These are phyloP conservation scores for Leptinotarsa rubiginosa DNA, from an alignment of 2,888 invertebrate genomes.

Conservation along the genomic window DNA sequence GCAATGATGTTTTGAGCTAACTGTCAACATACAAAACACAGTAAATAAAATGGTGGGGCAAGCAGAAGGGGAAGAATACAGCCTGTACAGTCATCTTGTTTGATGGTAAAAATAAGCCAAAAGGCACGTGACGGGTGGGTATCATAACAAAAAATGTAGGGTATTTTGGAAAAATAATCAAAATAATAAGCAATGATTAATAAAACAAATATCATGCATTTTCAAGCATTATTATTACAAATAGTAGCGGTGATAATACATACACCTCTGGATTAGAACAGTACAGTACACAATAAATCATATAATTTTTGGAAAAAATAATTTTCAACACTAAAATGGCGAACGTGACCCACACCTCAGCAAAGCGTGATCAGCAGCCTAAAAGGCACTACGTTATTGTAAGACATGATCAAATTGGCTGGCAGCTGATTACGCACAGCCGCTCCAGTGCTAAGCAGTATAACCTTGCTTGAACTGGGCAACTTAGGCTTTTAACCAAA, in stretches of 20 bases:
- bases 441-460: conserved; percentile 52
- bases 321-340: conserved; percentile 49
- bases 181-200: conserved; percentile 69
- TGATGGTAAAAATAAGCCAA: conserved; percentile 44
- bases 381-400: conserved; percentile 66
- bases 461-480: conserved; percentile 53
- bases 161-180: conserved; percentile 43
- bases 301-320: conserved; percentile 59
- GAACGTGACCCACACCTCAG: conserved; percentile 65
- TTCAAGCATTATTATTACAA: conserved; percentile 89
- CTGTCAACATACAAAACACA: conserved; percentile 50
- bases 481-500: conserved; percentile 54
- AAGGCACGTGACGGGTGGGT: conserved; percentile 42
- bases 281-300: conserved; percentile 68
- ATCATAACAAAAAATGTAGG: conserved; percentile 41
- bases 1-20: conserved; percentile 42
- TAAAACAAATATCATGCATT: conserved; percentile 89
- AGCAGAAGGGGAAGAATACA: conserved; percentile 49
- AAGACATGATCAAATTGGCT: conserved; percentile 57
- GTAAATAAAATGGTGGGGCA: conserved; percentile 56
- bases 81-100: conserved; percentile 51
- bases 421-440: conserved; percentile 66
- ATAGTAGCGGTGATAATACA: conserved; percentile 76
- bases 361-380: conserved; percentile 67
- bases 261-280: conserved; percentile 70